Base-by-base conservation (phyloP, 2,888 invertebrate species). In the Eremobia ochroleuca region DNA sequence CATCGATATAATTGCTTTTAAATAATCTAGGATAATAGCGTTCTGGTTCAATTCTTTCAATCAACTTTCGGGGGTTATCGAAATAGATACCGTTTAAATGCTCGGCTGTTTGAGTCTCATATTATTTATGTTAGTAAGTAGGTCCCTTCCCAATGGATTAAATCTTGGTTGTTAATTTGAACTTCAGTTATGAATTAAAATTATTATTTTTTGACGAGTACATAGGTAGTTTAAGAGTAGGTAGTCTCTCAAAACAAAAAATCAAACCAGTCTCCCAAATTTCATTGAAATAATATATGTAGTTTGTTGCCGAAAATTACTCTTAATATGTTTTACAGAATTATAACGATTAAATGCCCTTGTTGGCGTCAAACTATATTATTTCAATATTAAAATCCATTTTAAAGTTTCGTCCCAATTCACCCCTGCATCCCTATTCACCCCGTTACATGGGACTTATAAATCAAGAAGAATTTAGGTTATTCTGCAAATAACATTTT, bases 11-110 rank as follows among this genome's bases (percentile, higher is more conserved):
- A 21, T n/a, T 40, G 31, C 59, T 71, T 83, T 67, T 40, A 79
- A 77, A 79, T 77, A 73, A 81, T 74, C 49, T 74, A 55, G 64
- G 70, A 71, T 82, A 76, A 65, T 61, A 71, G 75, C 31, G 76
- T 43, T n/a, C 82, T 66, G 76, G 85, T 82, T 72, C 59, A 65
- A 76, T 82, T 82, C 62, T 75, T 76, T 64, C 82, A 75, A 82
- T 81, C 81, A 76, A 46, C 58, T 58, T 76, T 46, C 65, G 1
- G 5, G 52, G 69, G 46, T 59, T 72, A 80, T 80, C 73, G 15
- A 49, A 84, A 67, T 43, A 79, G 55, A 79, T 70, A 61, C 31
- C 1, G 40, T 46, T 76, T 58, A 83, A 62, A 49, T 61, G 79
- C 72, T 79, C 40, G 72, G 31, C 31, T n/a, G 28, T 72, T 67